Base-by-base conservation (phyloP, 2,113 vertebrate species). In the Argyrosomus japonicus region DNA sequence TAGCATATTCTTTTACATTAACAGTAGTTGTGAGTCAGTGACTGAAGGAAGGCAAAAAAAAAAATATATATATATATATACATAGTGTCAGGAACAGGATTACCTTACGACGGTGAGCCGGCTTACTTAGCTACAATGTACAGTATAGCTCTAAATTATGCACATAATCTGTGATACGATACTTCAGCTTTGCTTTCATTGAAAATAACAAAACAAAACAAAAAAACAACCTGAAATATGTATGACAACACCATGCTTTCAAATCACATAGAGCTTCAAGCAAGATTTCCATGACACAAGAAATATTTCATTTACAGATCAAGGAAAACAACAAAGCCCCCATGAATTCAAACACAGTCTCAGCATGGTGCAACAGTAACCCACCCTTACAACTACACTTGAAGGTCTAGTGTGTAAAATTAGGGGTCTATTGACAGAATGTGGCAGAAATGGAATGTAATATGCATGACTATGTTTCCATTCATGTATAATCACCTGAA, bases 1-100 rank as follows among this genome's bases (percentile, higher is more conserved):
- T 25, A 86, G 56, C 70, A 84, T 87, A 86, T 84, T 88, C 32
- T 77, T 56, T 69, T 57, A 79, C 77, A 77, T 72, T 83, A 89
- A 82, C 60, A 69, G 57, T 58, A 77, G 64, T 51, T 74, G 60
- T 89, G 80, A 87, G 77, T 88, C 84, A 82, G 61, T 63, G 56
- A 74, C 45, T 63, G 23, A 65, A n/a, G 40, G 10, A 9, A 11
- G 7, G 7, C 48, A n/a, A 53, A 61, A 57, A 50, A 60, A 5
- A 36, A 21, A 62, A 57, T 3, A 29, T 29, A 29, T 29, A 29
- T 29, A 29, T 29, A 36, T 36, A 36, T 0, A 36, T n/a, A 57
- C 25, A 64, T 47, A 62, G 62, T 58, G 77, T 72, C 51, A 86
- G 75, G 81, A 77, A 81, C 68, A 80, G 47, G 50, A 48, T 75